A percentile compares a stretch with the other conserved stretches of the same genome.
These are phyloP conservation scores for Pristis pectinata DNA, from an alignment of 2,797 vertebrate genomes.

Conservation along the genomic window DNA sequence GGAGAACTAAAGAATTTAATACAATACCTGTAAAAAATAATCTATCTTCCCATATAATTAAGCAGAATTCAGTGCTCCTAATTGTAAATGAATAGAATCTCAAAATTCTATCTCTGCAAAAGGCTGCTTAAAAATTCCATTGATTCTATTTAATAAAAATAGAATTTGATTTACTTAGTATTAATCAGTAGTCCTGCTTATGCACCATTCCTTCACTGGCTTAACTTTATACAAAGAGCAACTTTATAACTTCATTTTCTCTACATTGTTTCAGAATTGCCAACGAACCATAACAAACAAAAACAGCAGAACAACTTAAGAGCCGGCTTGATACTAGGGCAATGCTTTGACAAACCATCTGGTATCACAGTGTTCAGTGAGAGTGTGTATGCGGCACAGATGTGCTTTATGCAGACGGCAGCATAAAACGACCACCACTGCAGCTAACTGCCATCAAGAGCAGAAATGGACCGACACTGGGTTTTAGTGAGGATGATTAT, in stretches of 20 bases:
- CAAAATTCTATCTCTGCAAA: not conserved
- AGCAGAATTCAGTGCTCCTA: not conserved
- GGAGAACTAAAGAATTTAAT: not conserved
- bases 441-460: not conserved
- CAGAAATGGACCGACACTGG: not conserved
- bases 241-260: not conserved
- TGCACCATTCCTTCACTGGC: not conserved
- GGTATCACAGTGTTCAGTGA: not conserved
- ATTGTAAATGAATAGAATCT: not conserved
- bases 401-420: conserved; percentile 12
- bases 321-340: not conserved
- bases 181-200: not conserved
- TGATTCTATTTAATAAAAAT: not conserved
- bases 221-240: not conserved
- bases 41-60: not conserved
- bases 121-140: not conserved
- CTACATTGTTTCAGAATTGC: not conserved
- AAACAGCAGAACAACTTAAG: not conserved
- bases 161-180: not conserved
- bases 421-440: not conserved
- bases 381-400: not conserved
- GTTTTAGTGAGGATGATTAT: not conserved
- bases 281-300: not conserved
- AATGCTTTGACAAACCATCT: not conserved
- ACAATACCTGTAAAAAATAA: not conserved